Evolutionary conservation across 2,797 vertebrate species (phyloP), one percentile per base, ranked within the genome.

Genomic region (Takifugu rubripes): DNA sequence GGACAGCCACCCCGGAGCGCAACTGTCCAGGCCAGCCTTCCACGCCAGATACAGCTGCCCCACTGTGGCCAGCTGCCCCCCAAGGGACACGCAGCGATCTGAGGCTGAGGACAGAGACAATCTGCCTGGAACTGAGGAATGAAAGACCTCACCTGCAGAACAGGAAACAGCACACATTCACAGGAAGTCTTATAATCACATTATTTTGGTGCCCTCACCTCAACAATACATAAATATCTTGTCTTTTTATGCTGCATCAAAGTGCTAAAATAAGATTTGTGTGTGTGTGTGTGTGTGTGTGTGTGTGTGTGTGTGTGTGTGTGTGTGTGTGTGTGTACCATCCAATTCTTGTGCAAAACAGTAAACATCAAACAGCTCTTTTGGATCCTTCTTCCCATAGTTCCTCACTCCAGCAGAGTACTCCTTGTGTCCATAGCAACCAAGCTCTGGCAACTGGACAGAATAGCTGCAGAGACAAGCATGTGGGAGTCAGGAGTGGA

Each of bases 1-100:
- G 0, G 94, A 93, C 70, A 99, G 75, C 96, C 96, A 98, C 58
- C 96, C 97, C 0, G 94, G 94, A 74, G 95, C 93, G 0, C 97
- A 99, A 70, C 88, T 93, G 77, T 98, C 93, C 73, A 98, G 81
- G 0, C 95, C 95, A 0, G 92, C 80, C 3, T 68, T 88, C 97
- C 95, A 98, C 0, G 97, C 96, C 78, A 96, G 76, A 76, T 97
- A 90, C 1, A 99, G 91, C 85, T 99, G 95, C 36, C 95, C 96
- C 0, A 93, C 92, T 0, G 93, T 96, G 45, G 97, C 95, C 73
- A 98, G 76, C 6, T 81, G 74, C 0, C 92, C 93, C 0, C 92
- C 94, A 2, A 86, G 89, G 52, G 91, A 89, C 50, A 74, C 87
- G 29, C 97, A 99, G 58, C 92, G 92, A 50, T 89, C 76, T 3